A percentile compares a stretch with the other conserved stretches of the same genome.
Conservation (phyloP, 2,113 vertebrate species). For the Dinomys branickii region DNA sequence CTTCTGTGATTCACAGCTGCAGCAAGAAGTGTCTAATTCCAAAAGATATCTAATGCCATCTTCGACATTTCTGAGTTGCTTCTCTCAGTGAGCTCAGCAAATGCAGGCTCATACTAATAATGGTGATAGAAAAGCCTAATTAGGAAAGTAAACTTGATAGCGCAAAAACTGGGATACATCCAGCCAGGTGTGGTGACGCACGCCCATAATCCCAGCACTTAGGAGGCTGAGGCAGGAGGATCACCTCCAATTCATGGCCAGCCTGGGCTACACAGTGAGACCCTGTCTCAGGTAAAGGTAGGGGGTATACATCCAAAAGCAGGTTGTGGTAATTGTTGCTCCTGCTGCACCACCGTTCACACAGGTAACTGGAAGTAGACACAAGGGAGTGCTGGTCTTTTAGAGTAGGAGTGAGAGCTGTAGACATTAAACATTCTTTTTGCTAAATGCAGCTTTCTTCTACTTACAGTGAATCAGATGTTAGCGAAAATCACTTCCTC, state of each 20-base stretch:
- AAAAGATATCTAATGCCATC: neutral
- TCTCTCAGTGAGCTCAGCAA: constrained; percentile 9
- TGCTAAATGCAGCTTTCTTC: constrained; percentile 14
- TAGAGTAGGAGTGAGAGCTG: neutral
- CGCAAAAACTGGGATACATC: neutral
- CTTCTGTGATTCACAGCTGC: neutral
- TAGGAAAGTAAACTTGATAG: neutral
- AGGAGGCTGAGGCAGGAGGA: too few relatives aligned
- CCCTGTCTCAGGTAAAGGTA: neutral
- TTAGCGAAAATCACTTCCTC: neutral
- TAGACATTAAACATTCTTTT: neutral
- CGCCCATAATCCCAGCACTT: too few relatives aligned
- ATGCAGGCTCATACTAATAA: neutral
- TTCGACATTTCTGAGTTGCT: neutral
- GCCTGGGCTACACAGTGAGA: neutral
- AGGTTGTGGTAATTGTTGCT: neutral
- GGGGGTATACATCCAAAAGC: neutral
- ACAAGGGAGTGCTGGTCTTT: neutral
- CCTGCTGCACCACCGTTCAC: neutral
- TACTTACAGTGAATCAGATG: neutral
- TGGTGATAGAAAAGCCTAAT: neutral
- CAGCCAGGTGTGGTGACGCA: too few relatives aligned
- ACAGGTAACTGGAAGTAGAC: neutral
- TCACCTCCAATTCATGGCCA: neutral
- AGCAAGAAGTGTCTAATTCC: neutral